phyloP scores from a whole-genome alignment of 1,140 invertebrate species.

The Diabrotica virgifera region DNA sequence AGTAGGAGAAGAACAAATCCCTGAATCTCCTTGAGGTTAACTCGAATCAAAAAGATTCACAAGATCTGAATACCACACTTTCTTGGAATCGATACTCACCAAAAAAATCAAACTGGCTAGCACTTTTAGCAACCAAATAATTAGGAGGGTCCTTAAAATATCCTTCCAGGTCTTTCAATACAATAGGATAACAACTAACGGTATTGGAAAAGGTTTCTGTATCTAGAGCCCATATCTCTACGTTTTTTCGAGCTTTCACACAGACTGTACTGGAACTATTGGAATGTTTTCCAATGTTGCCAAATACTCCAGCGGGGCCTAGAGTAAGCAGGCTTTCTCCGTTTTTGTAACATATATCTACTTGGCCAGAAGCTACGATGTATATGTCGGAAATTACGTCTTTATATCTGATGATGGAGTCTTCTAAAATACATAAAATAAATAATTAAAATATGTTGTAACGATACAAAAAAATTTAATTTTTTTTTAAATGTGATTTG shows the following conservation, averaged over 20 bases:
- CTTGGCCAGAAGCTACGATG: conserved; percentile 12
- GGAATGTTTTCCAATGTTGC: background rate
- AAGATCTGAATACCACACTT: too few relatives aligned
- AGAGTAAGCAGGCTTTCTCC: background rate
- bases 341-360: conserved; percentile 12
- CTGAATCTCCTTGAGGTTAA: too few relatives aligned
- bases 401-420: conserved; percentile 7
- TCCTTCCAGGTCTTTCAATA: background rate
- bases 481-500: too few relatives aligned
- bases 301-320: conserved; percentile 8
- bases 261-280: conserved; percentile 1
- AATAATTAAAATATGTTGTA: too few relatives aligned
- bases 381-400: conserved; percentile 13
- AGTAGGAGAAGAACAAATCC: too few relatives aligned
- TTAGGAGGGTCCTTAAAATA: background rate
- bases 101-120: background rate
- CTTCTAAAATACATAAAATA: background rate
- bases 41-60: too few relatives aligned
- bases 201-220: conserved; percentile 9
- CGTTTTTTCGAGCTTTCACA: conserved; percentile 13
- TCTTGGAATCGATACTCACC: background rate
- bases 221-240: conserved; percentile 11
- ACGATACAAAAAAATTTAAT: too few relatives aligned
- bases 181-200: conserved; percentile 1
- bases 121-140: background rate